Conservation (phyloP, 2,797 vertebrate genomes). For the Esox masquinongy region DNA sequence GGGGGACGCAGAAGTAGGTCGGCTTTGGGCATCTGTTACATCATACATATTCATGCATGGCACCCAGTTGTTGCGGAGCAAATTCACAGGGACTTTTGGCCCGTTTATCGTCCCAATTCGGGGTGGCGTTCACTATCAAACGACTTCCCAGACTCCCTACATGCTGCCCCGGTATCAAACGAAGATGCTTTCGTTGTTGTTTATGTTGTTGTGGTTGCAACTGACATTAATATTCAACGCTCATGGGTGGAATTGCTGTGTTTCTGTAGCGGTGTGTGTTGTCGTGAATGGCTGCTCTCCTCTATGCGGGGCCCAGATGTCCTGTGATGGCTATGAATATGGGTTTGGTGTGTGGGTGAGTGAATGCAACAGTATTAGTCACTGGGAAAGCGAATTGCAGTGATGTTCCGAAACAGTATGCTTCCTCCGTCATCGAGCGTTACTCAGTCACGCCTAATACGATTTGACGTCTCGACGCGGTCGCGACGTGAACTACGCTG, state of each 20-base stretch:
- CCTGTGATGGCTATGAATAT: constrained; percentile 20
- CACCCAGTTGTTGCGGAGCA: constrained; percentile 64
- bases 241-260: neutral
- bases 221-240: neutral
- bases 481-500: constrained; percentile 56
- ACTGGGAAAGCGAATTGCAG: constrained; percentile 48
- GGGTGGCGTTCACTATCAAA: neutral
- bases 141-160: too few species aligned
- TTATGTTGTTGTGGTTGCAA: neutral
- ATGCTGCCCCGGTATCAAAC: neutral
- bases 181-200: neutral
- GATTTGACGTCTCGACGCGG: constrained; percentile 70
- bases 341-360: constrained; percentile 63
- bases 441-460: constrained; percentile 70
- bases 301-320: constrained; percentile 32
- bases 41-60: constrained; percentile 74
- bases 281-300: constrained; percentile 48
- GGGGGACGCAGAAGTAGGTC: constrained; percentile 71
- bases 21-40: constrained; percentile 73
- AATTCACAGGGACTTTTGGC: constrained; percentile 52
- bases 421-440: constrained; percentile 70
- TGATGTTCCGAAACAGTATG: constrained; percentile 63
- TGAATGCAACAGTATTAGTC: constrained; percentile 66
- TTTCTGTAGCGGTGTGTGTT: constrained; percentile 25
- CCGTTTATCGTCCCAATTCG: constrained; percentile 55